Percentiles rank a stretch among this genome's conserved stretches.
These are phyloP conservation scores for Corapipo altera DNA, from an alignment of 2,113 vertebrate species.

Conservation along the genomic window DNA sequence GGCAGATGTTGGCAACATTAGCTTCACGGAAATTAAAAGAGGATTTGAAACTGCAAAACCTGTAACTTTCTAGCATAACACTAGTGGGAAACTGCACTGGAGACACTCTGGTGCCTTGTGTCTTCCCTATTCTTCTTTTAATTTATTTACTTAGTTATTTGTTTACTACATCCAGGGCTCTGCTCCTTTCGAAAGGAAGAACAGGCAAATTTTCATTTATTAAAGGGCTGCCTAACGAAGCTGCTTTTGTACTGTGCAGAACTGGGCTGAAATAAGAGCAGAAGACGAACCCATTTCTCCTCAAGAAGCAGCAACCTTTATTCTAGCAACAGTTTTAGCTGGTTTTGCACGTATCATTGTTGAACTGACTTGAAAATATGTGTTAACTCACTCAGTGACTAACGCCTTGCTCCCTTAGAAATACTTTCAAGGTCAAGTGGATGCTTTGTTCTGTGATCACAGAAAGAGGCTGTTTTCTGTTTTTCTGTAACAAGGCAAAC, in stretches of 20 bases:
- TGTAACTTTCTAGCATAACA: neutral
- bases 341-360: neutral
- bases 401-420: neutral
- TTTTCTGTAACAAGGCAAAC: neutral
- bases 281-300: neutral
- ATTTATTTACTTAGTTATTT: neutral
- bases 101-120: neutral
- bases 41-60: conserved; percentile 48
- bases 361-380: neutral
- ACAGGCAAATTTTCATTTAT: neutral
- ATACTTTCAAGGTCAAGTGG: neutral
- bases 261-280: neutral
- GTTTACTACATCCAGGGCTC: neutral
- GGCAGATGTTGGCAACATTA: neutral
- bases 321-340: neutral
- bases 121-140: neutral
- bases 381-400: neutral
- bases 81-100: neutral
- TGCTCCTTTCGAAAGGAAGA: neutral
- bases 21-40: neutral
- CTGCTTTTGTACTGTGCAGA: neutral
- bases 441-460: neutral
- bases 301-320: neutral
- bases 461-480: neutral
- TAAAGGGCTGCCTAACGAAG: neutral